Percentiles rank a stretch among this genome's conserved stretches.
Conservation (phyloP, 2,797 vertebrate genomes). For the Muscicapa comitata region DNA sequence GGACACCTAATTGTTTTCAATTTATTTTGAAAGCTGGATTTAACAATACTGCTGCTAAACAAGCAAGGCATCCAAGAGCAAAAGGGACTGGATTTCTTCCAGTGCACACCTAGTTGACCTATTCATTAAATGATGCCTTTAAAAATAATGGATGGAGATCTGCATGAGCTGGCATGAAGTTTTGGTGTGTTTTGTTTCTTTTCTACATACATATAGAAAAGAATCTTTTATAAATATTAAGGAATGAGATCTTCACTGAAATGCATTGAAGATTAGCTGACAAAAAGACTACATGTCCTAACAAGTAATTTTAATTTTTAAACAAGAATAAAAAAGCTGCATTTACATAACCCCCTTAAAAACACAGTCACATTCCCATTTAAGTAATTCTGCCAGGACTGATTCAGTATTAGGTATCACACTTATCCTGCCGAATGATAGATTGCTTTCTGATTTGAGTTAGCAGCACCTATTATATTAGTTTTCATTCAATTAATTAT, state of each 20-base stretch:
- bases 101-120: not conserved
- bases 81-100: not conserved
- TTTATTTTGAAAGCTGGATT: not conserved
- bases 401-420: not conserved
- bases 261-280: not conserved
- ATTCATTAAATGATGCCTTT: not conserved
- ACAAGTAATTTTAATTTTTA: not conserved
- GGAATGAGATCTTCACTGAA: not conserved
- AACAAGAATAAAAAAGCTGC: not conserved
- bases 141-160: not conserved
- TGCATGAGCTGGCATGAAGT: not conserved
- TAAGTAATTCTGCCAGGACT: not conserved
- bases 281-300: not conserved
- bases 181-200: not conserved
- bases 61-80: not conserved
- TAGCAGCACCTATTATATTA: constrained; percentile 55
- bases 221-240: not conserved
- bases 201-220: not conserved
- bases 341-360: not conserved
- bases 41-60: not conserved
- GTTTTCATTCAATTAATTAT: constrained; percentile 65
- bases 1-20: not conserved
- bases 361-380: not conserved
- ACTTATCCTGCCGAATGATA: constrained; percentile 32
- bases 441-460: constrained; percentile 53